Base-by-base conservation (phyloP, 1,140 invertebrate species). In the Thaumatotibia leucotreta region DNA sequence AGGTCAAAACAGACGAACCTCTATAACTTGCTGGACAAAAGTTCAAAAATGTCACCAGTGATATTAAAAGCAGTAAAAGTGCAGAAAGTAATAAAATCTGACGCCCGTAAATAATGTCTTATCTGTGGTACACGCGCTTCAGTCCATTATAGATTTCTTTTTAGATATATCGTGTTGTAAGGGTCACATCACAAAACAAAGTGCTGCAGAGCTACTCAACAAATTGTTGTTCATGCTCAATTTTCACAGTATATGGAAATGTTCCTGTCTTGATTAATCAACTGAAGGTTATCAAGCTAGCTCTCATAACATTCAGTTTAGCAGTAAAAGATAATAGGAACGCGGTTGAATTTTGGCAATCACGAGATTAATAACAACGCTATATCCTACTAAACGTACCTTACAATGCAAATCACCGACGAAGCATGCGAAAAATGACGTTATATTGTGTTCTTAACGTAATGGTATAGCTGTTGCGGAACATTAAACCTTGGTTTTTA, bases 401-500 rank as follows among this genome's bases (percentile, higher is more conserved):
- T 31, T 68, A 74, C 64, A 69, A 74, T 69, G 70, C 52, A 65
- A 65, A 69, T 50, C 23, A 63, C 50, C 50, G 69, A 70, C 72
- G 68, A 68, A 66, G 58, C 63, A 66, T 69, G 64, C 69, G 68
- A 74, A 76, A 74, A 71, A 69, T 73, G 67, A 72, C 66, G 61
- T 70, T 70, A 68, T 66, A 61, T 61, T 32, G 66, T 66, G 64
- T 64, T 39, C 52, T 65, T 72, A 69, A 72, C 45, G 66, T 65
- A 74, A 54, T 23, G 14, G 10, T 23, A 71, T 67, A 63, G 45
- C 49, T 45, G 61, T 74, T 62, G 74, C 69, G 72, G 72, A 72
- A 74, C 74, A 72, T 76, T 73, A 77, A 76, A 81, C 77, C 81
- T 81, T 79, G 75, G 66, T 66, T 77, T 58, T 77, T 83, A 74